Evolutionary conservation across 1,140 invertebrate genomes (phyloP), one percentile per base, ranked within the genome.

Genomic region (Bicyclus anynana): DNA sequence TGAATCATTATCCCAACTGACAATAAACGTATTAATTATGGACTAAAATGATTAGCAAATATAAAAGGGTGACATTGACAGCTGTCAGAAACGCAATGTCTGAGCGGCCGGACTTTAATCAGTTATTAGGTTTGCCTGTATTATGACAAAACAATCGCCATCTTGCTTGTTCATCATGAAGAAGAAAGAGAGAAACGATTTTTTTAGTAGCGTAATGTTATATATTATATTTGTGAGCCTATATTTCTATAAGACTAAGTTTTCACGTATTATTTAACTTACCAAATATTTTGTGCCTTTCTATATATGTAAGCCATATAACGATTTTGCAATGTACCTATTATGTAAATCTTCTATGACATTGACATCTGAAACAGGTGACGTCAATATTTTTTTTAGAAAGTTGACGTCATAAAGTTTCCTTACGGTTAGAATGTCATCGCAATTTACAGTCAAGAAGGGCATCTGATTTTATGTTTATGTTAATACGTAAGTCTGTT

Each of bases 241-340:
- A 23, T 23, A 35, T 18, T 20, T 12, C 2, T 35, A 18, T 51
- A 13, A 33, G 29, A 51, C 48, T 58, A 58, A 53, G 57, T 59
- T 53, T 57, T 50, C 37, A 47, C 44, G 50, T 59, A 59, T 54
- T 61, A 61, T 53, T 61, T 61, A 54, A 49, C 37, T 58, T 50
- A 66, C 64, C 64, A 66, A 66, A 66, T 66, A 66, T 57, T 61
- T 66, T 62, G 64, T 66, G 64, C 64, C 64, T 66, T 66, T 59
- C 49, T 62, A 66, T 62, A 20, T 61, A 58, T 50, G 44, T 66
- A 66, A 66, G 64, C 50, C 16, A 59, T 58, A 53, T 60, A 23
- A 46, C n/a, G 12, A 33, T 33, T 33, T 59, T 62, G n/a, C 59
- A 38, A 62, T 37, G 29, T 49, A 52, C 7, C 29, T 12, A 33